phyloP scores from a whole-genome alignment of 2,797 vertebrate genomes.

The Ctenopoma kingsleyae region DNA sequence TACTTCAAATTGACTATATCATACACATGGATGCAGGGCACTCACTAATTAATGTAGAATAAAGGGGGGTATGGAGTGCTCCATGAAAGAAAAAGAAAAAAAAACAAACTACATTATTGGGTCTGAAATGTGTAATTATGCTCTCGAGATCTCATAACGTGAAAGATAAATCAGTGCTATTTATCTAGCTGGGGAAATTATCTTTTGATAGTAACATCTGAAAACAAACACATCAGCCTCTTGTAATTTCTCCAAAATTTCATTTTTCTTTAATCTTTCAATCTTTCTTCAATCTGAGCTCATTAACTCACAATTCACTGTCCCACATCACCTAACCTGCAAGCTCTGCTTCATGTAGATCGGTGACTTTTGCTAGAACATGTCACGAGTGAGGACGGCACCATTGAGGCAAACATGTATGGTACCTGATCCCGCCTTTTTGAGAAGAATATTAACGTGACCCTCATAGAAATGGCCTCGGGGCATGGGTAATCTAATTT shows the following conservation, averaged over 20 bases:
- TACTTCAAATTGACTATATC: neutral
- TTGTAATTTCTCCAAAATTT: conserved; percentile 53
- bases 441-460: conserved; percentile 69
- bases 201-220: conserved; percentile 36
- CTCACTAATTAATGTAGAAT: neutral
- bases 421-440: conserved; percentile 46
- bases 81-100: neutral
- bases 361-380: conserved; percentile 1
- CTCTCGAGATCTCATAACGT: conserved; percentile 21
- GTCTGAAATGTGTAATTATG: conserved; percentile 14
- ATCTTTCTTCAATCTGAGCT: conserved; percentile 40
- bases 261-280: conserved; percentile 43
- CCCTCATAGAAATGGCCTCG: conserved; percentile 70
- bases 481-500: conserved; percentile 80
- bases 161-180: conserved; percentile 12
- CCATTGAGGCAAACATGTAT: neutral
- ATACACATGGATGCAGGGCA: neutral
- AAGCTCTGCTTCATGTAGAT: conserved; percentile 25
- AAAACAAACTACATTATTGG: conserved; percentile 13
- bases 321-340: conserved; percentile 21
- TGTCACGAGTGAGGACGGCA: conserved; percentile 2
- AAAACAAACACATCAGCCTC: conserved; percentile 27
- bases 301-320: conserved; percentile 48
- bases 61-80: neutral
- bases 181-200: conserved; percentile 53